Evolutionary conservation across 2,888 invertebrate species (phyloP).

Genomic region (Ferdinandea cuprea): DNA sequence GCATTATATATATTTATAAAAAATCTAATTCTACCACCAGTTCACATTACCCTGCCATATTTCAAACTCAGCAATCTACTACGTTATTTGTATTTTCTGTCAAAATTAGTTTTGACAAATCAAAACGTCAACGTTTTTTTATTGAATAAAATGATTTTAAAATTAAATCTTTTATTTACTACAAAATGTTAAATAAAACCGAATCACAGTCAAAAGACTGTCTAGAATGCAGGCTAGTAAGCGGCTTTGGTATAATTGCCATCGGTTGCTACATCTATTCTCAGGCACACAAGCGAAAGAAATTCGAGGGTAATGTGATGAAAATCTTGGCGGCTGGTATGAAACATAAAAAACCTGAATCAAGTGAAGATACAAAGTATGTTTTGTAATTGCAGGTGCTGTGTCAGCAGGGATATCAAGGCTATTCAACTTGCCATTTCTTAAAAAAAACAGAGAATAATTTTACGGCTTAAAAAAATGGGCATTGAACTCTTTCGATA

Average conservation of each 20-base stretch:
- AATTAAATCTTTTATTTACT: background rate
- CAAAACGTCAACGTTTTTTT: no score
- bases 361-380: background rate
- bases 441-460: background rate
- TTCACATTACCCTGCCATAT: no score
- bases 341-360: background rate
- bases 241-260: slow-evolving; percentile 61
- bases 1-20: no score
- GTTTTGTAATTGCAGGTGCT: slow-evolving; percentile 34
- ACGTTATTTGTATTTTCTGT: no score
- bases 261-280: slow-evolving; percentile 55
- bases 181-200: slow-evolving; percentile 23
- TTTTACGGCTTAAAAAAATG: no score
- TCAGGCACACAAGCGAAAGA: slow-evolving; percentile 57
- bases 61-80: no score
- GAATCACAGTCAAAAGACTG: slow-evolving; percentile 43
- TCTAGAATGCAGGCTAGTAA: slow-evolving; percentile 55
- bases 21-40: no score
- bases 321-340: slow-evolving; percentile 57
- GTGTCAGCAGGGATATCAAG: slow-evolving; percentile 51
- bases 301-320: slow-evolving; percentile 46
- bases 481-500: no score
- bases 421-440: slow-evolving; percentile 47
- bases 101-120: no score
- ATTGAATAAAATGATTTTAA: background rate